phyloP scores from a whole-genome alignment of 2,113 vertebrate genomes.

The Lagenorhynchus albirostris region DNA sequence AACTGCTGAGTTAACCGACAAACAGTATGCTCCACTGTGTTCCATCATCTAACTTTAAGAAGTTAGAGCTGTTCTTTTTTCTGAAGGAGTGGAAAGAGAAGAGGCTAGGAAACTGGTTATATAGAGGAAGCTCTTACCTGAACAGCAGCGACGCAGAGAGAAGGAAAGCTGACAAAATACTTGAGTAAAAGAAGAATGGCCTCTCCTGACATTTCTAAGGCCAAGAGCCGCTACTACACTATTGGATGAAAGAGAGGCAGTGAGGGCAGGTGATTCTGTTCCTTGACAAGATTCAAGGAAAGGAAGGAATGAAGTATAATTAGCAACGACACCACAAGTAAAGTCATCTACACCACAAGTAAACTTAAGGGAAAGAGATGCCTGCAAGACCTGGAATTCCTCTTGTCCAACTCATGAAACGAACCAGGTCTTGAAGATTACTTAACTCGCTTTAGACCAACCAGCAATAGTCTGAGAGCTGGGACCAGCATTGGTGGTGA shows the following conservation, averaged over 20 bases:
- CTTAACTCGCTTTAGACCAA: not conserved
- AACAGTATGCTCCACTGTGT: not conserved
- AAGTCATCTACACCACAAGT: not conserved
- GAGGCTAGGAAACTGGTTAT: not conserved
- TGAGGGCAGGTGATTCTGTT: not conserved
- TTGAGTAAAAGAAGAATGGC: not conserved
- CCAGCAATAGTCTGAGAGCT: not conserved
- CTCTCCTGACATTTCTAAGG: not conserved
- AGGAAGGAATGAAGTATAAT: not conserved
- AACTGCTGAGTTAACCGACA: not conserved
- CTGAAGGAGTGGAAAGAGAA: not conserved
- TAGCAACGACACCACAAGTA: not conserved
- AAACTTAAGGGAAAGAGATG: not conserved
- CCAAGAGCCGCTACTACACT: not conserved
- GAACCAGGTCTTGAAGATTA: not conserved
- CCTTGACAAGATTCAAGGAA: not conserved
- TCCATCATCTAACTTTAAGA: slow-evolving; percentile 66
- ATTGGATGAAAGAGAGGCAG: not conserved
- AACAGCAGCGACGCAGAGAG: not conserved
- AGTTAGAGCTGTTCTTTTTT: slow-evolving; percentile 48
- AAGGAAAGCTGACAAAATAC: not conserved
- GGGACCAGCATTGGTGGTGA: not conserved
- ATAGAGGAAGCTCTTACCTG: not conserved
- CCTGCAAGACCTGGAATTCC: not conserved
- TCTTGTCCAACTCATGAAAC: not conserved